phyloP scores from a whole-genome alignment of 2,797 vertebrate genomes.

The Chanos chanos region DNA sequence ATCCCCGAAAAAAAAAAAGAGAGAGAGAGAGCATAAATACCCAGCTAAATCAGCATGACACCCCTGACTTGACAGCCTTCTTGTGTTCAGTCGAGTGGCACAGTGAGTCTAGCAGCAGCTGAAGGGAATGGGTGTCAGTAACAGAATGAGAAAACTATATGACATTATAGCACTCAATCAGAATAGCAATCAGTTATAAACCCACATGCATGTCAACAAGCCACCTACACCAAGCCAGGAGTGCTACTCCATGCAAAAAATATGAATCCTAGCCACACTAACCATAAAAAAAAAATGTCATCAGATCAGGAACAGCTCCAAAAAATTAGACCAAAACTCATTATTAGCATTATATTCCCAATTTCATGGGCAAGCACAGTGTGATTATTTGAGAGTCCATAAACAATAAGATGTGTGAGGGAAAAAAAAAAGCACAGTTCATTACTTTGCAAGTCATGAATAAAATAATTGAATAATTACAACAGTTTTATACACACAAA shows the following conservation, averaged over 20 bases:
- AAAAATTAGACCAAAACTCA: conserved; percentile 48
- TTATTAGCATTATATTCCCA: conserved; percentile 13
- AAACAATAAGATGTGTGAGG: conserved; percentile 41
- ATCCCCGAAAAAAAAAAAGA: conserved; percentile 38
- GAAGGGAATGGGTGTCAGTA: too few species aligned
- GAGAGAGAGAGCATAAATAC: too few species aligned
- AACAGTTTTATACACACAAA: conserved; percentile 71
- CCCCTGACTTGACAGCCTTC: conserved; percentile 30
- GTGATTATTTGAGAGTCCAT: conserved; percentile 45
- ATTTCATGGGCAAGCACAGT: conserved; percentile 53
- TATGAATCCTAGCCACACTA: conserved; percentile 45
- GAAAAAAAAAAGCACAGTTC: conserved; percentile 60
- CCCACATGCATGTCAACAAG: conserved; percentile 56
- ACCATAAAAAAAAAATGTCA: conserved; percentile 56
- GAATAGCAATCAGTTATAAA: conserved; percentile 44
- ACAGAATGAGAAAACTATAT: conserved; percentile 26
- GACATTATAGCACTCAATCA: too few species aligned
- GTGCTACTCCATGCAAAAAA: conserved; percentile 70
- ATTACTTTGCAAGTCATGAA: conserved; percentile 62
- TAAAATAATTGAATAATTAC: conserved; percentile 61
- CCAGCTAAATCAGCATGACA: conserved; percentile 24
- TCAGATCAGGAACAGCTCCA: conserved; percentile 43
- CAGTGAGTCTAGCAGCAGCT: conserved; percentile 39
- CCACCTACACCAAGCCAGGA: conserved; percentile 52
- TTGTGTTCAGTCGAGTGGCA: conserved; percentile 14